Base-by-base conservation (phyloP, 2,888 invertebrate genomes). In the Philopedon plagiatum region DNA sequence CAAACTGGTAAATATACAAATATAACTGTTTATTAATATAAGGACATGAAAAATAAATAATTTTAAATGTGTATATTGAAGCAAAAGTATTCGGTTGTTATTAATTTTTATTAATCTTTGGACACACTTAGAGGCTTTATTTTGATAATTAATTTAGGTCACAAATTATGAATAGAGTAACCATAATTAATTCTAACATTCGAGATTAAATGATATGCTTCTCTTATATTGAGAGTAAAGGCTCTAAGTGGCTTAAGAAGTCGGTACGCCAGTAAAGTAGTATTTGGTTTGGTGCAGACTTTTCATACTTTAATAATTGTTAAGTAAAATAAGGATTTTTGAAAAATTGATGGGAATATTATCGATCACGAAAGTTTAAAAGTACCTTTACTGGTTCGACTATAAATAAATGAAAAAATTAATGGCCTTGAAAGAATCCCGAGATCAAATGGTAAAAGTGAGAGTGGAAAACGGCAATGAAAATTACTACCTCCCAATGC, bases 1-100 rank as follows among this genome's bases (percentile, higher is more conserved):
- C 83, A 77, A 81, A 78, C 39, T 66, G 13, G 26, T 21, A 61
- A 39, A 60, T 26, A 58, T 66, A 58, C 37, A 54, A 64, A 56
- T 46, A 64, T 64, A 56, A 64, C 46, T 54, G 54, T 56, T 26
- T 64, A 64, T 56, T 54, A 64, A 58, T 58, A 57, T 66, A 66
- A 66, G 67, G 60, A 58, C 58, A 67, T 67, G 58, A 39, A 23
- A 56, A 63, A 29, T n/a, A 46, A 44, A 57, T 26, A 39, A 46
- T 58, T 66, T 34, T 58, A 51, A 60, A 46, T 65, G 57, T 65
- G 56, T 46, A 65, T 65, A 65, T 65, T 41, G 49, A 56, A 51
- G 56, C 37, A 41, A 56, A 39, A 11, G 41, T 41, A 60, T 26
- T 41, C 18, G 41, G 5, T 23, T n/a, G 15, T 15, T 13, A 34